Base-by-base conservation (phyloP, 2,888 invertebrate genomes). In the Ormyrus nitidulus region DNA sequence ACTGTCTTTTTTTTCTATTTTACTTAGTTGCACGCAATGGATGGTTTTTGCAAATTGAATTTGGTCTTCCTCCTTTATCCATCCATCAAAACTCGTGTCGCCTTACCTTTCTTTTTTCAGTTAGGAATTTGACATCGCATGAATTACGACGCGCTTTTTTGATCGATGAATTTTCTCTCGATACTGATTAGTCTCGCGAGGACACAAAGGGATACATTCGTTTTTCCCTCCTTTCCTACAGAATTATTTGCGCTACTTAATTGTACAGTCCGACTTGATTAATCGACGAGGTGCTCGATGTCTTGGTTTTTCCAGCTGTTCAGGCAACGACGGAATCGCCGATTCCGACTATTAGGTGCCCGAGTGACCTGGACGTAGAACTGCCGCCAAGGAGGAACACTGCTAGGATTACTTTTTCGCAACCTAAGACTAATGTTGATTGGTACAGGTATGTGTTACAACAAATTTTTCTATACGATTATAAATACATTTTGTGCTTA, bases 391-490 rank as follows among this genome's bases (percentile, higher is more conserved):
- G 92, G 58, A 91, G 92, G 83, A 89, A 88, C 59, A 90, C 91
- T 13, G 91, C 92, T 84, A 87, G 91, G 78, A 91, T 93, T 62
- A 89, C 91, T 66, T 92, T 93, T 76, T 92, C 93, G 2, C 91
- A 92, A 79, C 92, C 93, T 0, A 92, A 93, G 85, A 93, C 94
- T 53, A 94, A 94, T 88, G 92, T 94, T 86, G 94, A 94, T 87
- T 94, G 93, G 92, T 91, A 91, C 90, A 92, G 92, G 93, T 93
- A 90, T 87, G 87, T 19, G 7, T 7, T 59, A 11, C 44, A 19
- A 19, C 0, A 1, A 19, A 19, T 19, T 1, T 19, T 19, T 19
- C 1, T 19, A 19, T 19, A 19, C 19, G 19, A 19, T 19, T 19
- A 2, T 2, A 19, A 19, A 19, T 19, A 19, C 19, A 19, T 19